Evolutionary conservation across 2,888 invertebrate genomes (phyloP).

Genomic region (Lasioglossum malachurum): DNA sequence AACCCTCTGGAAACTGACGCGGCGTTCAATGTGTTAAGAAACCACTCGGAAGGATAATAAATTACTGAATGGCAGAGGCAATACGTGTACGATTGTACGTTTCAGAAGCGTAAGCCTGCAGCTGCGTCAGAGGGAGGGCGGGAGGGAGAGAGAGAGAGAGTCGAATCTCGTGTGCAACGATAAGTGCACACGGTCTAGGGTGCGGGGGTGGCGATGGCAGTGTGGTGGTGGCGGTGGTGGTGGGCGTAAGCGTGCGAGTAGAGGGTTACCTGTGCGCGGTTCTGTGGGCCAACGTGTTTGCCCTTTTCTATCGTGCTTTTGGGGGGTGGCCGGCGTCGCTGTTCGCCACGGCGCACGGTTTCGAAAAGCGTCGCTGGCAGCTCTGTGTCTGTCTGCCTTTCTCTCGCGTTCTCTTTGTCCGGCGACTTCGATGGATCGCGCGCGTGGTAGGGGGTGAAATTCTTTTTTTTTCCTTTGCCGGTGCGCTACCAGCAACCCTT

Average conservation of each 20-base stretch:
- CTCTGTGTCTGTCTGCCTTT: slow-evolving; percentile 32
- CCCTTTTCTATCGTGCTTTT: slow-evolving; percentile 65
- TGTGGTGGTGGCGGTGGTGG: not conserved
- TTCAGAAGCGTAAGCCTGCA: slow-evolving; percentile 1
- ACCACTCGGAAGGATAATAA: not conserved
- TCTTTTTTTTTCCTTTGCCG: slow-evolving; percentile 55
- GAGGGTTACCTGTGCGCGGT: slow-evolving; percentile 47
- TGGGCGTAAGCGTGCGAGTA: slow-evolving; percentile 34
- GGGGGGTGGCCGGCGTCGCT: slow-evolving; percentile 34
- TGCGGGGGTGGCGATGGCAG: not conserved
- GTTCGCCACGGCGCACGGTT: slow-evolving; percentile 52
- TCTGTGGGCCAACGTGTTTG: slow-evolving; percentile 62
- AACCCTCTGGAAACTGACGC: too few relatives aligned
- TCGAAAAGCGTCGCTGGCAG: slow-evolving; percentile 58
- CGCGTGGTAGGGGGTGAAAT: slow-evolving; percentile 6
- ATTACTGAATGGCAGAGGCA: not conserved
- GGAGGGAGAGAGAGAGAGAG: not conserved
- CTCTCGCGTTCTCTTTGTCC: slow-evolving; percentile 52
- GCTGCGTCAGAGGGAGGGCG: not conserved
- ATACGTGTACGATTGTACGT: not conserved
- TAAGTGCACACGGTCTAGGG: slow-evolving; percentile 29
- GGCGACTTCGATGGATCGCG: slow-evolving; percentile 47
- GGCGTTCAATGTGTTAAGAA: not conserved
- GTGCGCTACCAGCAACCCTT: slow-evolving; percentile 52
- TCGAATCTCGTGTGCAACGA: not conserved